Base-by-base conservation (phyloP, 2,888 invertebrate species). In the Drosophila meridionalis region DNA sequence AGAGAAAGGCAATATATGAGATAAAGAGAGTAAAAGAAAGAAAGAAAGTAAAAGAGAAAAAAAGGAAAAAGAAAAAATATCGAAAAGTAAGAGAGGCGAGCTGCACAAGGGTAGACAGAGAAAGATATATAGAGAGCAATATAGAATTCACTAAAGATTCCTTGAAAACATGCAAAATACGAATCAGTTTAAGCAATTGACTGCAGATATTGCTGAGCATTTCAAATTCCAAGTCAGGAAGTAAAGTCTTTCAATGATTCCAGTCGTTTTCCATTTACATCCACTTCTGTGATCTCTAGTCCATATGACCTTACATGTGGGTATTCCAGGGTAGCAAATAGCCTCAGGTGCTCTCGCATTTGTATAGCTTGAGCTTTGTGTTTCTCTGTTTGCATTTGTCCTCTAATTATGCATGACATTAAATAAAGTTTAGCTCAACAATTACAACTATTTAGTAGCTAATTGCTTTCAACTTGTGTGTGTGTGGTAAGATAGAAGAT, bases 401-500 rank as follows among this genome's bases (percentile, higher is more conserved):
- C 74, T 72, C 80, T 88, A 87, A 90, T 87, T 88, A 90, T 76
- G 77, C 73, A 76, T 85, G 79, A 76, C 80, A 86, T 88, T 88
- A 88, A 80, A 76, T 80, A 88, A 83, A 88, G 87, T 88, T 87
- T 87, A 87, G 69, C 86, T 76, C 76, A 87, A 86, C 90, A 89
- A 87, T 89, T 87, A 75, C 62, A 89, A 87, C 90, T 89, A 87
- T 89, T 87, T 87, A 87, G 81, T 59, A 58, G 79, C 90, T 87
- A 87, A 89, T 87, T 85, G 89, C 61, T 74, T 58, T 66, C 50
- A 53, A 28, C 60, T 40, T 52, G 40, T 43, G 38, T 66, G 28
- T 53, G 50, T 42, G 45, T 14, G 48, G 28, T 11, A 26, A 45
- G 8, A 11, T 4, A 48, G 14, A 2, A 32, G 48, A 48, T 30